phyloP scores from a whole-genome alignment of 2,797 vertebrate genomes.

The Squalus acanthias region DNA sequence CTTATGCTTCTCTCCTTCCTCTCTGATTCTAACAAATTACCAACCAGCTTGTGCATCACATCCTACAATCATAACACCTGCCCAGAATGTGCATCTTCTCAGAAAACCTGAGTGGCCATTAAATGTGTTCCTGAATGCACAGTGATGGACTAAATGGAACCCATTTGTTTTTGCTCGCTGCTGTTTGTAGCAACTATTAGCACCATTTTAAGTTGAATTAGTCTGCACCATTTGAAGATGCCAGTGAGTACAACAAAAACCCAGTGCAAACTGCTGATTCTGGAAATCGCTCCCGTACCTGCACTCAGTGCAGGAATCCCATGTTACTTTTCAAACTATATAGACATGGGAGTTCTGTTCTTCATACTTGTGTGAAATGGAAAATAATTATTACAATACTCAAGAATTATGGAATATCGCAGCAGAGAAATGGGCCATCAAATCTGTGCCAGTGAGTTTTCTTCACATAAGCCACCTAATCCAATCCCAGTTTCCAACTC shows the following conservation, averaged over 20 bases:
- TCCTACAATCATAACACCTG: not conserved
- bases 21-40: not conserved
- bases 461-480: not conserved
- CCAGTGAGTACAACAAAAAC: not conserved
- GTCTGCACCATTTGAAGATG: not conserved
- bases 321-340: not conserved
- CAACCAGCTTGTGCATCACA: not conserved
- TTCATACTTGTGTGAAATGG: not conserved
- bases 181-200: not conserved
- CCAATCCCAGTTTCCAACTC: not conserved
- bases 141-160: not conserved
- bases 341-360: not conserved
- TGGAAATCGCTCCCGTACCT: not conserved
- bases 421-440: not conserved
- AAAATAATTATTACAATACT: not conserved
- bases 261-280: not conserved
- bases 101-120: not conserved
- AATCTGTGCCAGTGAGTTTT: not conserved
- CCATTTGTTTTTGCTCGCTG: not conserved
- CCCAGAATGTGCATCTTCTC: not conserved
- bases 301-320: not conserved
- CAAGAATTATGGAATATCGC: not conserved
- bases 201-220: not conserved
- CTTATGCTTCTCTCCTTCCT: constrained; percentile 40
- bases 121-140: not conserved